Base-by-base conservation (phyloP, 1,140 invertebrate species). In the Eulimnadia texana region DNA sequence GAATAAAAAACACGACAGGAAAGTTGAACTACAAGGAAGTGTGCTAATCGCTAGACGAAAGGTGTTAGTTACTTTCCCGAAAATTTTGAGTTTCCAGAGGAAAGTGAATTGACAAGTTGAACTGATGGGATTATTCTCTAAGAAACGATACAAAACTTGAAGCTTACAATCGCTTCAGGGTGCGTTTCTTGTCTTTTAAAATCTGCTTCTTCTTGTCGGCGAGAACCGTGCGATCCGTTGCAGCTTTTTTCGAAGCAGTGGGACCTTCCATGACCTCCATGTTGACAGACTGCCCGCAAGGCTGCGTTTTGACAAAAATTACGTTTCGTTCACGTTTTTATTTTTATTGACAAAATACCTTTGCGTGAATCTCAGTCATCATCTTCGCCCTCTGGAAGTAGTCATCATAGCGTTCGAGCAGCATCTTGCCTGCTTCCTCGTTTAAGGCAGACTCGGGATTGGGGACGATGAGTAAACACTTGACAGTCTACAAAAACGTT, bases 361-460 rank as follows among this genome's bases (percentile, higher is more conserved):
- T 81, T 54, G 91, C 91, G 79, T 95, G 90, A 68, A 94, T 92
- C 78, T 93, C 90, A 42, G 90, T 93, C 82, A 92, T 93, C 84
- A 95, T 87, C 76, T 85, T 86, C 19, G 91, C 91, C 72, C 91
- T 76, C 70, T 85, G 82, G 11, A 82, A 90, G 75, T 93, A 94
- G 72, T 92, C 88, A 71, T 93, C 87, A 70, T 94, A 94, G 68
- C 88, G 84, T 73, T 93, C 90, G 66, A 93, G 74, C 59, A 94
- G 75, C 67, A 94, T 76, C 76, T 91, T 93, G 27, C 91, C 90
- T 62, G 91, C 91, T 77, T 94, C 90, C 76, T 93, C 90, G 72
- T 94, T 95, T 57, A 95, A 78, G 47, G 91, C 91, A 64, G 90
- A 93, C 77, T 95, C 91, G 1, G 91, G 84, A 81, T 95, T 95